Evolutionary conservation across 2,888 invertebrate species (phyloP).

Genomic region (Mongoloraphidia duomilia): DNA sequence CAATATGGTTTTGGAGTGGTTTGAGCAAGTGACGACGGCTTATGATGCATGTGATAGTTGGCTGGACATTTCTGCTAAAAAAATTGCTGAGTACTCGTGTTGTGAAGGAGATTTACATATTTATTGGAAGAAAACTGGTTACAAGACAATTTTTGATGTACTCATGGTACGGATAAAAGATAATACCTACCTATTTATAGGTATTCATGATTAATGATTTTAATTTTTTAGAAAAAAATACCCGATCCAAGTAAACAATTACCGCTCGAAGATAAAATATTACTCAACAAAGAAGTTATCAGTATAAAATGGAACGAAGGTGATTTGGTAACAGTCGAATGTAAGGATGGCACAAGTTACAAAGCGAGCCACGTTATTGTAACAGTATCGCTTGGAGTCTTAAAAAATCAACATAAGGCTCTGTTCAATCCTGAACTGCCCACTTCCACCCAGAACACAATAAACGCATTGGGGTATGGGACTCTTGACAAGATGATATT

Average conservation of each 20-base stretch:
- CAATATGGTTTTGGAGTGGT: conserved; percentile 22
- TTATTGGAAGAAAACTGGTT: background rate
- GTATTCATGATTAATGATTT: background rate
- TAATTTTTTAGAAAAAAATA: conserved; percentile 22
- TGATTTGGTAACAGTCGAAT: conserved; percentile 29
- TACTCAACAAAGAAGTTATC: conserved; percentile 24
- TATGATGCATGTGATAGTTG: conserved; percentile 46
- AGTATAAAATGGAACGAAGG: conserved; percentile 22
- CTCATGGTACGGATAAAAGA: background rate
- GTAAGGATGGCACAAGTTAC: conserved; percentile 36
- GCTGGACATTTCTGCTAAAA: conserved; percentile 50
- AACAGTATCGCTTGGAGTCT: conserved; percentile 53
- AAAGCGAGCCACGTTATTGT: conserved; percentile 48
- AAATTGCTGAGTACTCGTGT: conserved; percentile 44
- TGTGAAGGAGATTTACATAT: conserved; percentile 31
- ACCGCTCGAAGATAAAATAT: conserved; percentile 23
- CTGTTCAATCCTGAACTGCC: conserved; percentile 44
- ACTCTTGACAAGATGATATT: conserved; percentile 52
- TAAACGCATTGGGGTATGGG: conserved; percentile 45
- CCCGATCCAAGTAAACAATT: conserved; percentile 19
- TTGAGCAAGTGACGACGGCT: conserved; percentile 22
- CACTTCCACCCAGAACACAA: conserved; percentile 35
- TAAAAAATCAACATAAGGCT: conserved; percentile 39
- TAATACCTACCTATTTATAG: background rate
- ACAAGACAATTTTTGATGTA: background rate